Conservation (phyloP, 2,113 vertebrate species). For the Protobothrops flavoviridis region DNA sequence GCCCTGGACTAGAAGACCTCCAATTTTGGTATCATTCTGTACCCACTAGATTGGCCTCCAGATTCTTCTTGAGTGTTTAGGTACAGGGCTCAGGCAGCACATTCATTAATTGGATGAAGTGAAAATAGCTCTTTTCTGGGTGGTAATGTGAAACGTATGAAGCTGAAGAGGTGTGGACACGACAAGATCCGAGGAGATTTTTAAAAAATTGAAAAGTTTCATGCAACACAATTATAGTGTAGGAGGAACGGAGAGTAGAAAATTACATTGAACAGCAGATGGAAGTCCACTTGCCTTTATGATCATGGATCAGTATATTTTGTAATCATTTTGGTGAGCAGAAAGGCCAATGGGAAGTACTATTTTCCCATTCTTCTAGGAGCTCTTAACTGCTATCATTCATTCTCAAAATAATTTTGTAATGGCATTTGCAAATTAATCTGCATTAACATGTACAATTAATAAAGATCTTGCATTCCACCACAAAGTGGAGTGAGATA, state of each 20-base stretch:
- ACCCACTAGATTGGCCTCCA: background rate
- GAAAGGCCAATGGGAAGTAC: background rate
- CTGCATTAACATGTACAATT: slow-evolving; percentile 6
- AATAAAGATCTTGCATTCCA: slow-evolving; percentile 12
- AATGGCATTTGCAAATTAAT: slow-evolving; percentile 29
- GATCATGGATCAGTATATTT: slow-evolving; percentile 6
- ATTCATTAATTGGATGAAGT: background rate
- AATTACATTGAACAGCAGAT: background rate
- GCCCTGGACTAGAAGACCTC: no score
- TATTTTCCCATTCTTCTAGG: background rate
- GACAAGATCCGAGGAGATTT: background rate
- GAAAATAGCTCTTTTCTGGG: background rate
- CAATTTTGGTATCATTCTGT: background rate
- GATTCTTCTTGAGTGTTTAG: background rate
- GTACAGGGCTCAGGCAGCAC: background rate
- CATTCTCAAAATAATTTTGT: slow-evolving; percentile 30
- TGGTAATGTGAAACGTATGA: background rate
- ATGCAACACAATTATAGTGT: background rate
- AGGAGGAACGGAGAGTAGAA: background rate
- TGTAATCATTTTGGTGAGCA: background rate
- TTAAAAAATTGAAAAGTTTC: background rate
- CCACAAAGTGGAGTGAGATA: background rate
- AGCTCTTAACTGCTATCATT: slow-evolving; percentile 20
- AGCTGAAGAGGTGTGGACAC: background rate
- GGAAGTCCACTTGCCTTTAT: background rate